Base-by-base conservation (phyloP, 2,888 invertebrate genomes). In the Drosophila birchii region DNA sequence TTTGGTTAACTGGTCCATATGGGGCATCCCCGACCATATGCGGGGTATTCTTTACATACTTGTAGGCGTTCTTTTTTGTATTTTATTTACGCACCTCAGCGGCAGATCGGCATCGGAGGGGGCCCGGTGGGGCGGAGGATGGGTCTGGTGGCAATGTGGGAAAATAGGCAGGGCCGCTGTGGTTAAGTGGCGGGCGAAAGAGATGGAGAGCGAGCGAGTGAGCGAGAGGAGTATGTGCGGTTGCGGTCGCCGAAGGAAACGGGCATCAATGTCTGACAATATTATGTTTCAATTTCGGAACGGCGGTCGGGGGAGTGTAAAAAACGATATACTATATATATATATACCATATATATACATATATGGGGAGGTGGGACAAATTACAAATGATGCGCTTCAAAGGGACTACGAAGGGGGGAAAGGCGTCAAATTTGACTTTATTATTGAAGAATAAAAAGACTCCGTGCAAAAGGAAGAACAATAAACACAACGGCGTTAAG, bases 231-330 rank as follows among this genome's bases (percentile, higher is more conserved):
- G 77, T 63, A 66, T 58, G 89, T 86, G 86, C 67, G 88, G 86
- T 83, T 85, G 84, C 87, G 84, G 90, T 89, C 76, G 63, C 73
- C 59, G 75, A 76, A 86, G 90, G 90, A 85, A 85, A 75, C 90
- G 90, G 88, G 87, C 81, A 82, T 86, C 89, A 87, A 87, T 86
- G 89, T 90, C 90, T 86, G 89, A 79, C 88, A 87, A 90, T 90
- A 90, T 86, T 86, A 81, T 86, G 85, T 88, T 86, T 85, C 87
- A 85, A 85, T 85, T 90, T 88, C 68, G 61, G 71, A 61, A 49
- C 55, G 60, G 44, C 23, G 45, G 14, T 44, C 36, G 60, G 60
- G 45, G 49, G 49, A 18, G 53, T 43, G 73, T 38, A 58, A 63
- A 57, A 45, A 74, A 53, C 20, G 59, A 56, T 39, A 67, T 44